Evolutionary conservation across 2,113 vertebrate genomes (phyloP).

Genomic region (Xiphophorus hellerii): DNA sequence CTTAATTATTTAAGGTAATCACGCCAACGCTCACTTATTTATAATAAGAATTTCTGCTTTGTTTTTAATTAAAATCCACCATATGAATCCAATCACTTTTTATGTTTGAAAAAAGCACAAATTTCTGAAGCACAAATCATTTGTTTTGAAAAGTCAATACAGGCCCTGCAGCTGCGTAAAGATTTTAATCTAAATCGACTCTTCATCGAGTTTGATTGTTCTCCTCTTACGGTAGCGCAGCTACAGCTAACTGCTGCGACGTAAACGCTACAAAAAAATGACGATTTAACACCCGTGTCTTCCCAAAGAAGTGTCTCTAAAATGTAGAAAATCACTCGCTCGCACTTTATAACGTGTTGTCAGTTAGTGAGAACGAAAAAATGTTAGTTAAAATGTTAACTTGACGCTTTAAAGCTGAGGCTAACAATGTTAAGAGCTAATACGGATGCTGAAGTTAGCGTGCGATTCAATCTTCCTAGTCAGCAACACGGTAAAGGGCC

Average conservation of each 20-base stretch:
- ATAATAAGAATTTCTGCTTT: background rate
- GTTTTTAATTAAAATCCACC: background rate
- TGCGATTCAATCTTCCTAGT: background rate
- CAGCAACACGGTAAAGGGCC: background rate
- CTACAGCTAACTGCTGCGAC: constrained; percentile 28
- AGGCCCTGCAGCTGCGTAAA: background rate
- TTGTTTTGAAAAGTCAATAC: background rate
- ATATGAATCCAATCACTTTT: background rate
- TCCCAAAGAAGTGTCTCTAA: background rate
- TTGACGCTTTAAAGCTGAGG: constrained; percentile 39
- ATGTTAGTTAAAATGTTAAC: constrained; percentile 23
- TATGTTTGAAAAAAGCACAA: background rate
- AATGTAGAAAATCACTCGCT: background rate
- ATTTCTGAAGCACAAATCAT: background rate
- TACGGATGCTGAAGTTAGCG: background rate
- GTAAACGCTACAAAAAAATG: constrained; percentile 17
- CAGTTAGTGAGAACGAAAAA: constrained; percentile 30
- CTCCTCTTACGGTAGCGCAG: constrained; percentile 27
- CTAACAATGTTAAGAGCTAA: constrained; percentile 55
- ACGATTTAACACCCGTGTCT: background rate
- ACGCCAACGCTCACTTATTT: background rate
- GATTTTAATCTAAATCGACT: constrained; percentile 26
- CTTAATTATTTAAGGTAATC: background rate
- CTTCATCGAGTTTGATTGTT: constrained; percentile 50
- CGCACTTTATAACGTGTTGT: constrained; percentile 39